Evolutionary conservation across 2,888 invertebrate genomes (phyloP).

Genomic region (Microplitis manilae): DNA sequence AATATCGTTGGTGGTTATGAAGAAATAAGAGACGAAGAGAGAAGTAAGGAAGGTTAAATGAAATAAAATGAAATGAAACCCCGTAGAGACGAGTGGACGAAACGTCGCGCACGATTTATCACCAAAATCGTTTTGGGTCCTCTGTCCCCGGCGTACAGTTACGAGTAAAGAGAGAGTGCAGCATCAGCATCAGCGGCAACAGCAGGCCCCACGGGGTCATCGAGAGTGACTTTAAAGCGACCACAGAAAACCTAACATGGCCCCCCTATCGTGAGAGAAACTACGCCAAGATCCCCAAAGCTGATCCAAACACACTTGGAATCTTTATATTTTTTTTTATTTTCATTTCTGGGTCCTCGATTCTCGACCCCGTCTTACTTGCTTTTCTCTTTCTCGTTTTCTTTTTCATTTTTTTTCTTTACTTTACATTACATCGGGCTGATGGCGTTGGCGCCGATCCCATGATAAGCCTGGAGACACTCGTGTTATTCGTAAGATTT

Average conservation of each 20-base stretch:
- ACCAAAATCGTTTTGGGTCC: constrained; percentile 39
- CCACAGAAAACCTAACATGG: constrained; percentile 43
- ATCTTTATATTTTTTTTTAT: constrained; percentile 25
- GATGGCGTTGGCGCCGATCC: constrained; percentile 57
- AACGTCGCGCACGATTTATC: constrained; percentile 63
- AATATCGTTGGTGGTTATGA: constrained; percentile 11
- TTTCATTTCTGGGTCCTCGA: constrained; percentile 44
- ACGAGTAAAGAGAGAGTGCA: constrained; percentile 19
- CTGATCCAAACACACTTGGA: constrained; percentile 38
- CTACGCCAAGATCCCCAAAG: constrained; percentile 40
- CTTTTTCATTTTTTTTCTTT: neutral
- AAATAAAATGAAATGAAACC: constrained; percentile 20
- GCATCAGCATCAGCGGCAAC: neutral
- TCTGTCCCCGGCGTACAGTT: neutral
- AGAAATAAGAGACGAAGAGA: neutral
- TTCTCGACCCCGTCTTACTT: constrained; percentile 55
- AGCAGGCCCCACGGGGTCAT: constrained; percentile 47
- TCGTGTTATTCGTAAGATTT: constrained; percentile 1
- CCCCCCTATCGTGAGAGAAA: constrained; percentile 39
- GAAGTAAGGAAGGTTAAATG: neutral
- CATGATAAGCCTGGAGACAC: constrained; percentile 54
- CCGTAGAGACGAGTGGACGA: constrained; percentile 47
- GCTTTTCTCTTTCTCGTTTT: constrained; percentile 28
- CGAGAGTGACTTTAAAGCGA: constrained; percentile 42
- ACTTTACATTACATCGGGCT: constrained; percentile 38